Evolutionary conservation across 1,140 invertebrate species (phyloP).

Genomic region (Cotesia vestalis): DNA sequence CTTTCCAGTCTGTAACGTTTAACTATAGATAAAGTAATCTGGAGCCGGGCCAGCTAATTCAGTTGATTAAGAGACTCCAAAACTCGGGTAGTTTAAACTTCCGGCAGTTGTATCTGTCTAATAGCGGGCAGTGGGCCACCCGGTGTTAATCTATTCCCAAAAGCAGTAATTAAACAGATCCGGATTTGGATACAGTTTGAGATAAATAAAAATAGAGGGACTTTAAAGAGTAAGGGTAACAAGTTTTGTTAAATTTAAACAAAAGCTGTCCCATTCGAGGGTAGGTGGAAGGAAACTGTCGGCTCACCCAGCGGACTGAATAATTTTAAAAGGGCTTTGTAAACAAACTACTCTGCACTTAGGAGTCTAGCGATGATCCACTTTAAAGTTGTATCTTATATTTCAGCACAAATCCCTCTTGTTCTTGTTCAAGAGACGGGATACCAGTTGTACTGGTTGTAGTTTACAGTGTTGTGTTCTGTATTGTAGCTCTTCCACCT

Average conservation of each 20-base stretch:
- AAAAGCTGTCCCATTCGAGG: too few relatives aligned
- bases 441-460: background rate
- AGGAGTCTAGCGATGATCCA: conserved; percentile 9
- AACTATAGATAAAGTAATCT: conserved; percentile 48
- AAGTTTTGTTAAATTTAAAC: too few relatives aligned
- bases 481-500: too few relatives aligned
- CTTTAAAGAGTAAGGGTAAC: too few relatives aligned
- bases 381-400: conserved; percentile 8
- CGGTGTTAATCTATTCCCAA: conserved; percentile 17
- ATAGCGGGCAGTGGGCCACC: conserved; percentile 12
- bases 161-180: background rate
- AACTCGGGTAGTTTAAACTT: conserved; percentile 54
- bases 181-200: background rate
- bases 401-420: conserved; percentile 15
- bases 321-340: conserved; percentile 10
- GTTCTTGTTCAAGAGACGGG: background rate
- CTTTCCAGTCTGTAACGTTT: too few relatives aligned
- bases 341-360: conserved; percentile 12
- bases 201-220: too few relatives aligned
- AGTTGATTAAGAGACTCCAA: conserved; percentile 55
- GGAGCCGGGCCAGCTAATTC: conserved; percentile 57
- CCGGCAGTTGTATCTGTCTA: conserved; percentile 41
- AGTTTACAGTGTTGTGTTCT: too few relatives aligned
- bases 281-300: background rate
- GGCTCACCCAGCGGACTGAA: conserved; percentile 3